phyloP scores from a whole-genome alignment of 2,888 invertebrate species.

The Dynastes hyllus region DNA sequence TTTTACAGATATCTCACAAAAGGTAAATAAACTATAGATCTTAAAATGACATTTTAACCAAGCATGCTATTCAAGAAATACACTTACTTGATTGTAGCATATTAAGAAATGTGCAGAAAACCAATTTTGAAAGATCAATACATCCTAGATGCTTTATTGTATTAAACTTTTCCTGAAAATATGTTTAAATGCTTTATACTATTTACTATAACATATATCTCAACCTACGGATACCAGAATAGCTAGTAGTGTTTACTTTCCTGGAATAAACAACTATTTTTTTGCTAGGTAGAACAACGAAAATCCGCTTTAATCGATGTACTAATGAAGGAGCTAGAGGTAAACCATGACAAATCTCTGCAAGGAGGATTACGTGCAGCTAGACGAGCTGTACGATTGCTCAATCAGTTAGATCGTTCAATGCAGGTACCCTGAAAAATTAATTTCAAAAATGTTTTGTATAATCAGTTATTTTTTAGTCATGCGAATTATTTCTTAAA shows the following conservation, averaged over 20 bases:
- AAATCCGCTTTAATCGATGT: slow-evolving; percentile 88
- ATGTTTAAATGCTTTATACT: too few species aligned
- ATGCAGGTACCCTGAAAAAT: slow-evolving; percentile 71
- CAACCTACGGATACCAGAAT: too few species aligned
- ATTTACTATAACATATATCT: too few species aligned
- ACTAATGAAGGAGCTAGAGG: slow-evolving; percentile 90
- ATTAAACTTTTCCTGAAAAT: too few species aligned
- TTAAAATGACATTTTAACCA: too few species aligned
- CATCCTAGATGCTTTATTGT: too few species aligned
- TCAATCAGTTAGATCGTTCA: slow-evolving; percentile 84
- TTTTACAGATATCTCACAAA: slow-evolving; percentile 72
- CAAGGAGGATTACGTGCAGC: slow-evolving; percentile 92
- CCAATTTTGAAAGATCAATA: too few species aligned
- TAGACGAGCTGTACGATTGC: slow-evolving; percentile 86
- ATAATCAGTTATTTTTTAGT: slow-evolving; percentile 71
- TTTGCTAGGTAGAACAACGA: slow-evolving; percentile 77
- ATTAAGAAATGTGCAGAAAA: too few species aligned
- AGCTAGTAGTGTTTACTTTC: too few species aligned
- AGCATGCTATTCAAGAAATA: too few species aligned
- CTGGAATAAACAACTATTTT: too few species aligned
- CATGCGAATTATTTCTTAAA: slow-evolving; percentile 87
- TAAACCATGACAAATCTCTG: slow-evolving; percentile 91
- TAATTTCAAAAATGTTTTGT: neutral
- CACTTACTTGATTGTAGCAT: too few species aligned
- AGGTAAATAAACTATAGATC: slow-evolving; percentile 57